Evolutionary conservation across 1,140 invertebrate genomes (phyloP).

Genomic region (Drosophila novamexicana): DNA sequence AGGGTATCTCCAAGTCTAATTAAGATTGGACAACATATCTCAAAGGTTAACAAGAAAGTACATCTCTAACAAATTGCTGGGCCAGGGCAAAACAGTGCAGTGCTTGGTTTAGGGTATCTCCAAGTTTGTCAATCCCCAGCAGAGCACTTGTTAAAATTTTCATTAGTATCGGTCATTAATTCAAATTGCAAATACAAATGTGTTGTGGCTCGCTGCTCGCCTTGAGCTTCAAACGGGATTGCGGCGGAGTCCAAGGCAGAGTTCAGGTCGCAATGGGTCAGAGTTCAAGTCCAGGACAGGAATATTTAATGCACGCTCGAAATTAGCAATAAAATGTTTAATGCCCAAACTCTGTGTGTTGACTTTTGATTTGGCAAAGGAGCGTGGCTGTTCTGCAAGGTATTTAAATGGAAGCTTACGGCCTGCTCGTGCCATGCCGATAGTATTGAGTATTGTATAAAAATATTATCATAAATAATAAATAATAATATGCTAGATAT

Average conservation of each 20-base stretch:
- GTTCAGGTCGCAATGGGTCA: background rate
- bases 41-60: no score
- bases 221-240: conserved; percentile 56
- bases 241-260: background rate
- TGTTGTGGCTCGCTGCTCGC: conserved; percentile 29
- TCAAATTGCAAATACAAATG: conserved; percentile 81
- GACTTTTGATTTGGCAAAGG: conserved; percentile 14
- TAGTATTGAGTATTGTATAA: background rate
- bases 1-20: no score
- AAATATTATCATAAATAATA: conserved; percentile 8
- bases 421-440: background rate
- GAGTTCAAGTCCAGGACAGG: conserved; percentile 14
- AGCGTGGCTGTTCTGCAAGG: conserved; percentile 1
- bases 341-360: conserved; percentile 51
- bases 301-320: conserved; percentile 70
- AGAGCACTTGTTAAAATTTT: conserved; percentile 53
- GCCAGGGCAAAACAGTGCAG: no score
- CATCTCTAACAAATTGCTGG: no score
- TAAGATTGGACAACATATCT: no score
- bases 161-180: conserved; percentile 82
- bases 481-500: conserved; percentile 6
- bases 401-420: conserved; percentile 6
- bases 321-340: conserved; percentile 81
- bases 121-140: no score
- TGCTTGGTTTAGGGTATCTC: no score